These are phyloP conservation scores for Dasyurus viverrinus DNA, from an alignment of 2,113 vertebrate genomes.

Conservation along the genomic window DNA sequence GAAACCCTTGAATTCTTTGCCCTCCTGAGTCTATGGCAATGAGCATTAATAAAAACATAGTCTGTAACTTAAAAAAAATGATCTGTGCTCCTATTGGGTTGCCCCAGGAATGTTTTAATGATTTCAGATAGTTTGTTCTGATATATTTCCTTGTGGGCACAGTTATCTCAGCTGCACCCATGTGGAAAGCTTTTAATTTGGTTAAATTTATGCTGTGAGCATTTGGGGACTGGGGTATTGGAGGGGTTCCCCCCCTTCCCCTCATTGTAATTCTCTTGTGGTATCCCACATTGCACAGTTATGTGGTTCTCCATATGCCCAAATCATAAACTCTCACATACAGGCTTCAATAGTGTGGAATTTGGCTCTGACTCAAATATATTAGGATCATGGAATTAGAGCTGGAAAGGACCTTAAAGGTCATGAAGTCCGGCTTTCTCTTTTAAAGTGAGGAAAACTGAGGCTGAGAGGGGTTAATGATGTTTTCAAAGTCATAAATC, in stretches of 20 bases:
- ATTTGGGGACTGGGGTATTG: slow-evolving; percentile 56
- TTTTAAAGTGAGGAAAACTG: background rate
- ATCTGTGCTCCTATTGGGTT: slow-evolving; percentile 22
- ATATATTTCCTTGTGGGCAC: slow-evolving; percentile 46
- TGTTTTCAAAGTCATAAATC: background rate
- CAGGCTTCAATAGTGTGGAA: slow-evolving; percentile 66
- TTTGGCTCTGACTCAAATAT: slow-evolving; percentile 64
- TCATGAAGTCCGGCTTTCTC: background rate
- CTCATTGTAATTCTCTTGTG: slow-evolving; percentile 61
- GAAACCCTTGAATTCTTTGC: background rate
- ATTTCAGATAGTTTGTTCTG: slow-evolving; percentile 50
- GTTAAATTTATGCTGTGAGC: slow-evolving; percentile 62
- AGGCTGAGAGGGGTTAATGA: background rate
- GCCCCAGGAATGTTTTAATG: slow-evolving; percentile 1
- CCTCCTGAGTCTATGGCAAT: slow-evolving; percentile 6
- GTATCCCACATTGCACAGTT: slow-evolving; percentile 64
- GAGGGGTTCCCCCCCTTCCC: slow-evolving; percentile 13
- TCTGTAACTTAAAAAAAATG: slow-evolving; percentile 47
- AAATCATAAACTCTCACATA: slow-evolving; percentile 58
- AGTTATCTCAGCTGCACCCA: slow-evolving; percentile 50
- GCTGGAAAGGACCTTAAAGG: background rate
- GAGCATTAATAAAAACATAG: slow-evolving; percentile 7
- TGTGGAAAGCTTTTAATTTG: slow-evolving; percentile 72
- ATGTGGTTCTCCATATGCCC: slow-evolving; percentile 63
- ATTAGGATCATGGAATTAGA: slow-evolving; percentile 65